phyloP scores from a whole-genome alignment of 1,140 invertebrate species.

The Plectrocnemia conspersa region DNA sequence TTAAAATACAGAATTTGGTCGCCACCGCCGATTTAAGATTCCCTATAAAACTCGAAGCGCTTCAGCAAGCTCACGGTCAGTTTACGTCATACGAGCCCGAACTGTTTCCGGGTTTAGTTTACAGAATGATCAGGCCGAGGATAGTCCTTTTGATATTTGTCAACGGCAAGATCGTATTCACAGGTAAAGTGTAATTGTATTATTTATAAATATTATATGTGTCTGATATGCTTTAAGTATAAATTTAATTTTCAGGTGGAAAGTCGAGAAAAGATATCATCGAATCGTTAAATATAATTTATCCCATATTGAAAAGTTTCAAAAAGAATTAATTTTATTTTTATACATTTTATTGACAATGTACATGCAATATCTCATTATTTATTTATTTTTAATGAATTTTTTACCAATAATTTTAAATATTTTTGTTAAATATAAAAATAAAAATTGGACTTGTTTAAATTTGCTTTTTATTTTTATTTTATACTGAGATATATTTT shows the following conservation, averaged over 20 bases:
- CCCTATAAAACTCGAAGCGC: slow-evolving; percentile 91
- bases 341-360: background rate
- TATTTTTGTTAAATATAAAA: too few species aligned
- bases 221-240: slow-evolving; percentile 3
- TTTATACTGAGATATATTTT: too few species aligned
- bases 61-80: slow-evolving; percentile 91
- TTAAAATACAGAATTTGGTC: slow-evolving; percentile 99
- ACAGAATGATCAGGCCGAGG: slow-evolving; percentile 93
- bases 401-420: too few species aligned
- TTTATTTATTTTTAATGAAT: too few species aligned
- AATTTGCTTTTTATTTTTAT: background rate
- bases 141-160: slow-evolving; percentile 97
- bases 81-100: slow-evolving; percentile 91
- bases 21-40: slow-evolving; percentile 97
- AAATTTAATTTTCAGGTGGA: slow-evolving; percentile 66
- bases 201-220: slow-evolving; percentile 18
- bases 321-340: slow-evolving; percentile 67
- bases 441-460: background rate
- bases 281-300: slow-evolving; percentile 93
- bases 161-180: slow-evolving; percentile 95
- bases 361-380: background rate
- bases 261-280: slow-evolving; percentile 89
- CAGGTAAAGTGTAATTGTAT: slow-evolving; percentile 66
- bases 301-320: slow-evolving; percentile 94
- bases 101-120: slow-evolving; percentile 95